Evolutionary conservation across 2,888 invertebrate genomes (phyloP).

Genomic region (Autographa pulchrina): DNA sequence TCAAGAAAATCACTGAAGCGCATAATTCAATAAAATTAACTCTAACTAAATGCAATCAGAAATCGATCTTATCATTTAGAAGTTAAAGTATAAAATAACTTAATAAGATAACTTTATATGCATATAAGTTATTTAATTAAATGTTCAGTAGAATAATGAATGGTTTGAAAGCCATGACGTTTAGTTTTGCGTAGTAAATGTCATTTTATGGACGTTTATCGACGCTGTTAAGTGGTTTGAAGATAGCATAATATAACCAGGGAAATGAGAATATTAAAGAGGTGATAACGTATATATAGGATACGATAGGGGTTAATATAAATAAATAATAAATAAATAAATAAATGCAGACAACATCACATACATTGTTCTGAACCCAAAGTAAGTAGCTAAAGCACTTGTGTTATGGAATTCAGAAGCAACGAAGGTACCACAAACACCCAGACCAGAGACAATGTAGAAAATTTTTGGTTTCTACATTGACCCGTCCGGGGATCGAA

Average conservation of each 20-base stretch:
- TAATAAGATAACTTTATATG: neutral
- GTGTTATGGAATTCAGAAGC: no score
- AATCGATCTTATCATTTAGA: neutral
- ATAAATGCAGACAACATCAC: no score
- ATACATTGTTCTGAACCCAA: no score
- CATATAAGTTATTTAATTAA: slow-evolving; percentile 26
- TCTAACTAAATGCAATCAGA: neutral
- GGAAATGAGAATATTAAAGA: neutral
- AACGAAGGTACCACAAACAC: no score
- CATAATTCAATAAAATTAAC: slow-evolving; percentile 10
- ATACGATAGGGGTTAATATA: no score
- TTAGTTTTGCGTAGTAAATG: slow-evolving; percentile 45
- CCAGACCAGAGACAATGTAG: no score
- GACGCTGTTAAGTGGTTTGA: slow-evolving; percentile 18
- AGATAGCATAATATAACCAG: slow-evolving; percentile 13
- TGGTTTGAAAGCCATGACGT: slow-evolving; percentile 19
- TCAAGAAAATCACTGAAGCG: slow-evolving; percentile 15
- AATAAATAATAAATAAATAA: no score
- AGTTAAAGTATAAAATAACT: neutral
- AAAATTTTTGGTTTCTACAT: no score
- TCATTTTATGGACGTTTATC: slow-evolving; percentile 48
- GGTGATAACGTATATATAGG: no score
- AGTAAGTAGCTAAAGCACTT: no score
- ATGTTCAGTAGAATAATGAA: slow-evolving; percentile 31
- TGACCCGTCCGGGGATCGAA: no score